Percentiles rank a stretch among this genome's conserved stretches.
Evolutionary conservation across 2,113 vertebrate species (phyloP).

Genomic region (Poecile atricapillus): DNA sequence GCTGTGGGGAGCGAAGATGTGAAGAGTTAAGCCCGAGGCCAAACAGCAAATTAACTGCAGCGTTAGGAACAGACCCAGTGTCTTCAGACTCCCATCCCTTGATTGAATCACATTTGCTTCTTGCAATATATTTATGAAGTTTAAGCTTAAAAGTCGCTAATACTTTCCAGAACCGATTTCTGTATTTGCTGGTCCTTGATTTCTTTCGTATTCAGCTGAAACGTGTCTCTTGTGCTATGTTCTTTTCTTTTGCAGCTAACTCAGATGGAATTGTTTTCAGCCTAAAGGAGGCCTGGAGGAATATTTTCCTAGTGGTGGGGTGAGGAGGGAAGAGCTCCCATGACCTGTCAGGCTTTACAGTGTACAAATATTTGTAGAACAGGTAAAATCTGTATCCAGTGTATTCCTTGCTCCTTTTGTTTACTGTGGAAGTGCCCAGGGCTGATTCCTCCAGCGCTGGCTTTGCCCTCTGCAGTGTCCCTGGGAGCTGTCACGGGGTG

Average conservation of each 20-base stretch:
- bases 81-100: background rate
- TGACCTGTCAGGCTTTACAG: background rate
- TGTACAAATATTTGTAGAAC: constrained; percentile 5
- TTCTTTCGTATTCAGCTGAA: constrained; percentile 34
- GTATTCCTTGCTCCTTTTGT: background rate
- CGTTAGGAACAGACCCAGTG: constrained; percentile 4
- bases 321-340: background rate
- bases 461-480: background rate
- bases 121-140: constrained; percentile 59
- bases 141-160: constrained; percentile 49
- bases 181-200: constrained; percentile 45
- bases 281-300: background rate
- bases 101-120: constrained; percentile 30
- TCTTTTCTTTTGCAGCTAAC: background rate
- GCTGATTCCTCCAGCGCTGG: background rate
- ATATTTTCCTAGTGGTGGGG: background rate
- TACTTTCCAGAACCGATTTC: constrained; percentile 42
- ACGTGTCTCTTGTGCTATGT: constrained; percentile 13
- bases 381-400: constrained; percentile 2
- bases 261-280: constrained; percentile 2
- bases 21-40: background rate
- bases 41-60: background rate
- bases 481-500: rapidly evolving
- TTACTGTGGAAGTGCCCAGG: background rate
- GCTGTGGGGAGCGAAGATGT: background rate